Base-by-base conservation (phyloP, 2,113 vertebrate genomes). In the Oryzias woworae region DNA sequence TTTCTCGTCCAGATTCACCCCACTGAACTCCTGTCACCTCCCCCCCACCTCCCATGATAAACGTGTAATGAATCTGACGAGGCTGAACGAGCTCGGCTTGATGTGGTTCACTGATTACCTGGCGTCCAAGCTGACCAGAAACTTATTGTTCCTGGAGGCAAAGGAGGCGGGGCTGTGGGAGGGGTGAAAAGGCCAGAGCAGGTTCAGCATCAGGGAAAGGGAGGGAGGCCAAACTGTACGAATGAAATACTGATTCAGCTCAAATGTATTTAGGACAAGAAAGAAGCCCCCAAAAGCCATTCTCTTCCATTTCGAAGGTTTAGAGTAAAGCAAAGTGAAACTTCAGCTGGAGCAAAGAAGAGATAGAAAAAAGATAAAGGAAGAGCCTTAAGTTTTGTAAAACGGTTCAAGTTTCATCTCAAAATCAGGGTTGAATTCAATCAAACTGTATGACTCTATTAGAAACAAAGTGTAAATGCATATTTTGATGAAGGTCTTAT, bases 41-140 rank as follows among this genome's bases (percentile, higher is more conserved):
- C 26, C 63, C 50, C 53, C 55, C 26, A 53, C 66, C 52, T 41
- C 42, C 28, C 47, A 7, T 66, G 78, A 85, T 73, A 64, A 81
- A 72, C 73, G 47, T 60, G 72, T 67, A 76, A 87, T 85, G 72
- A 56, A 84, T 79, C 54, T 62, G 62, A 14, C 48, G 24, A 75
- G 48, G 43, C 46, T 26, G 69, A 78, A 24, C 2, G 3, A 46
- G 6, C 26, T 18, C 47, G 23, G 43, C 44, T 73, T 64, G 66
- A 76, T 79, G 80, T 80, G 20, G 74, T 54, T 68, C 58, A 78
- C 62, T 72, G 83, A 84, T 85, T 77, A 78, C 61, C 50, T 50
- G 28, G 28, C 20, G 23, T 51, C 43, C 28, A 44, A 50, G 71
- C 42, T 80, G 74, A 77, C 77, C 66, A 14, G 17, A 61, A 28